A percentile compares a stretch with the other conserved stretches of the same genome.
Evolutionary conservation across 2,113 vertebrate species (phyloP).

Genomic region (Candoia aspera): DNA sequence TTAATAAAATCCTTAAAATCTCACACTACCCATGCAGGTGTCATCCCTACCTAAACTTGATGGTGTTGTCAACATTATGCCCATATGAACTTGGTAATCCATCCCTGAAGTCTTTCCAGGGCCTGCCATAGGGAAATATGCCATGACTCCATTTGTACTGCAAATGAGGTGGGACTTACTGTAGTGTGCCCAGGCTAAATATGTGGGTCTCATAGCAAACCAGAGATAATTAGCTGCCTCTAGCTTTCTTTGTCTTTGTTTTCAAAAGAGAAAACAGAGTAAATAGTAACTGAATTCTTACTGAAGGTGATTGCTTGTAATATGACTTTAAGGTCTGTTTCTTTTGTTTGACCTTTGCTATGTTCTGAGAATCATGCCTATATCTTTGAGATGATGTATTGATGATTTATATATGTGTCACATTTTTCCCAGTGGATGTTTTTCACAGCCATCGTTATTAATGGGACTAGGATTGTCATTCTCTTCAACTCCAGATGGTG

Average conservation of each 20-base stretch:
- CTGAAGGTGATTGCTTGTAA: background rate
- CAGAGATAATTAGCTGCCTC: background rate
- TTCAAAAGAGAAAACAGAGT: background rate
- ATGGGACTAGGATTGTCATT: constrained; percentile 33
- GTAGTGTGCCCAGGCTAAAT: background rate
- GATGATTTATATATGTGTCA: constrained; percentile 33
- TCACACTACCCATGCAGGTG: background rate
- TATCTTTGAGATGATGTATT: background rate
- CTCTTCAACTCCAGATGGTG: constrained; percentile 52
- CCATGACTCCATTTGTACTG: background rate
- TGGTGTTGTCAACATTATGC: background rate
- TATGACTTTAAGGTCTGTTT: background rate
- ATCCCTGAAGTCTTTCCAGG: background rate
- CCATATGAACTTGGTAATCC: background rate
- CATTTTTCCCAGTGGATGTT: background rate
- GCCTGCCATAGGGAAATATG: background rate
- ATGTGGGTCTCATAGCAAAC: background rate
- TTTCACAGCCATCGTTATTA: constrained; percentile 47
- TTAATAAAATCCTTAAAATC: background rate
- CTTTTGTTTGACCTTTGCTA: background rate
- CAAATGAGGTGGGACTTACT: background rate
- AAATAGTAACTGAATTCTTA: background rate
- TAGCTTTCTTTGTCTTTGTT: background rate
- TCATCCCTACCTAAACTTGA: background rate
- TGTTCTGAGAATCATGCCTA: constrained; percentile 12